Evolutionary conservation across 1,140 invertebrate genomes (phyloP), one percentile per base, ranked within the genome.

Genomic region (Microplitis mediator): DNA sequence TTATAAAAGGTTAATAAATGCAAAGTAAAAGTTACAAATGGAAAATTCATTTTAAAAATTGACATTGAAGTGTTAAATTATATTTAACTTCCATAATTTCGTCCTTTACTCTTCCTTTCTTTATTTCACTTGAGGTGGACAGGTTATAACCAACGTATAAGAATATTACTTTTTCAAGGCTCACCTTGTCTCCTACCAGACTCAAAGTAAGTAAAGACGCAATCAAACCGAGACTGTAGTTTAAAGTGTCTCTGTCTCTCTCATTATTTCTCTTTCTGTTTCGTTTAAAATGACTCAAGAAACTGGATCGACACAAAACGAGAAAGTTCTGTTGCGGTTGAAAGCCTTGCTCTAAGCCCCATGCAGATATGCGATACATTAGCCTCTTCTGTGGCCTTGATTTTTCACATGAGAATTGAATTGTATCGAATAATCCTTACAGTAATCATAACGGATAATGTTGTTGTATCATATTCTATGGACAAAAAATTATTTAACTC

Each of bases 301-400:
- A 85, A 85, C 82, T 85, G 82, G 82, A 85, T 84, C 82, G 79
- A 83, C 51, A 75, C 77, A 56, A 74, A 84, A 77, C 80, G 82
- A 85, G 84, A 85, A 85, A 85, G 84, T 85, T 84, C 78, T 77
- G 79, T 82, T 85, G 82, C 81, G 79, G 80, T 78, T 77, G 79
- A 82, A 83, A 85, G 79, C 73, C 79, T 80, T 72, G 76, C 72
- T 45, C 36, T 54, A 58, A 23, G 54, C 67, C 52, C 8, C 32
- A 63, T 39, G 34, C 31, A 9, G 13, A 63, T 58, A 58, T 23
- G 23, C 14, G 56, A 58, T 58, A 31, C 23, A 23, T 58, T 54
- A 16, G 56, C 23, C 23, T 9, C 23, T 14, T 39, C 13, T 11
- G 34, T 11, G 65, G 65, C 65, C 65, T 67, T 67, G 65, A 39